phyloP scores from a whole-genome alignment of 2,888 invertebrate species.

The Enchytraeus crypticus region DNA sequence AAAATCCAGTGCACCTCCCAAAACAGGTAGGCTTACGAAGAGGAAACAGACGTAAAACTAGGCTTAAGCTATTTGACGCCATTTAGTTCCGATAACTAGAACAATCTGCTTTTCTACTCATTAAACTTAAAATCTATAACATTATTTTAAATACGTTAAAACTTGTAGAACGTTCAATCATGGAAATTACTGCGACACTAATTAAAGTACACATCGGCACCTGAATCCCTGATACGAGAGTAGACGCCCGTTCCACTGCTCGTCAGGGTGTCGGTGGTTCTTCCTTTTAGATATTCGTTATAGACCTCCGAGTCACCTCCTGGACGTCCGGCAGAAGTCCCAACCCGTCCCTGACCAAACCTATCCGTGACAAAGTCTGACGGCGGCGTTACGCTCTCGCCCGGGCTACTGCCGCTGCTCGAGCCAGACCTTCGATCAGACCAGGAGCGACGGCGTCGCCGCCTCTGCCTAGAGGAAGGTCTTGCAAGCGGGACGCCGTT shows the following conservation, averaged over 20 bases:
- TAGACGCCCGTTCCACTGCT: slow-evolving; percentile 22
- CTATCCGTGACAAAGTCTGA: neutral
- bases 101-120: too few relatives aligned
- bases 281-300: neutral
- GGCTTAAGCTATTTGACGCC: too few relatives aligned
- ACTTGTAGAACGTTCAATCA: too few relatives aligned
- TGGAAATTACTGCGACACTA: too few relatives aligned
- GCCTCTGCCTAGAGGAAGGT: neutral
- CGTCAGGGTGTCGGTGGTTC: slow-evolving; percentile 13
- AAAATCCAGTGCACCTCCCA: too few relatives aligned
- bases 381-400: neutral
- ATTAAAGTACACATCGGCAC: too few relatives aligned
- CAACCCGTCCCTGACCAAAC: neutral
- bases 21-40: too few relatives aligned
- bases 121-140: too few relatives aligned
- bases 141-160: too few relatives aligned
- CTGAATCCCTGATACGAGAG: slow-evolving; percentile 23
- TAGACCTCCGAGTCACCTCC: neutral
- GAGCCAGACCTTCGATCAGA: slow-evolving; percentile 10
- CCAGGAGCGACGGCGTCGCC: slow-evolving; percentile 2
- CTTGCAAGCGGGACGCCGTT: slow-evolving; percentile 18
- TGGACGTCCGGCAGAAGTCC: neutral
- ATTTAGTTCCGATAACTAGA: too few relatives aligned
- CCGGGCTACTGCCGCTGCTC: slow-evolving; percentile 10
- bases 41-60: too few relatives aligned